phyloP scores from a whole-genome alignment of 2,797 vertebrate genomes.

The Cossypha caffra region DNA sequence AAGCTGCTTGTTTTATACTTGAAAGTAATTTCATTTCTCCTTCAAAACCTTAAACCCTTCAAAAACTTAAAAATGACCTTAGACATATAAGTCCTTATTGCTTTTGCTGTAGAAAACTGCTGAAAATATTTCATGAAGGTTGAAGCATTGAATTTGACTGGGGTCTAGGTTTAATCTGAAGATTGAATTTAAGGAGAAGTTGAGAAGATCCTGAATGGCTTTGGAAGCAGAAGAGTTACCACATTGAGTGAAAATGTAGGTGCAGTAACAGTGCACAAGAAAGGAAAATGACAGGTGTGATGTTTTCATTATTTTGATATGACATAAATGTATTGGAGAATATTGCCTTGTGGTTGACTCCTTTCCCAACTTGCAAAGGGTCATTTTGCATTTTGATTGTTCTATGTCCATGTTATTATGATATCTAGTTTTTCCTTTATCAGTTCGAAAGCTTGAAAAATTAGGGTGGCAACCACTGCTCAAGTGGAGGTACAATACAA shows the following conservation, averaged over 20 bases:
- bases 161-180: neutral
- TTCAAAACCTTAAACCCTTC: slow-evolving; percentile 3
- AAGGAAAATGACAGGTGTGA: neutral
- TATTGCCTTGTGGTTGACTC: neutral
- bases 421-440: neutral
- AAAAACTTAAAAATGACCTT: neutral
- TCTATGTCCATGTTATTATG: neutral
- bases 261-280: neutral
- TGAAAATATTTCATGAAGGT: neutral
- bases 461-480: neutral
- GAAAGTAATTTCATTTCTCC: neutral
- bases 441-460: neutral
- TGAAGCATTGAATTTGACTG: neutral
- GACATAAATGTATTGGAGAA: neutral
- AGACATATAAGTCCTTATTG: slow-evolving; percentile 11
- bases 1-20: neutral
- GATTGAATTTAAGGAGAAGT: neutral
- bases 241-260: rapidly evolving
- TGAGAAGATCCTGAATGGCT: neutral
- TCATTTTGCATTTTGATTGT: neutral
- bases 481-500: neutral
- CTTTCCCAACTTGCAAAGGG: neutral
- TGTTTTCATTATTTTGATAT: neutral
- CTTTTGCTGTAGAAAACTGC: neutral
- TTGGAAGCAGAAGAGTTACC: neutral